Evolutionary conservation across 2,888 invertebrate genomes (phyloP).

Genomic region (Dasypolia templi): DNA sequence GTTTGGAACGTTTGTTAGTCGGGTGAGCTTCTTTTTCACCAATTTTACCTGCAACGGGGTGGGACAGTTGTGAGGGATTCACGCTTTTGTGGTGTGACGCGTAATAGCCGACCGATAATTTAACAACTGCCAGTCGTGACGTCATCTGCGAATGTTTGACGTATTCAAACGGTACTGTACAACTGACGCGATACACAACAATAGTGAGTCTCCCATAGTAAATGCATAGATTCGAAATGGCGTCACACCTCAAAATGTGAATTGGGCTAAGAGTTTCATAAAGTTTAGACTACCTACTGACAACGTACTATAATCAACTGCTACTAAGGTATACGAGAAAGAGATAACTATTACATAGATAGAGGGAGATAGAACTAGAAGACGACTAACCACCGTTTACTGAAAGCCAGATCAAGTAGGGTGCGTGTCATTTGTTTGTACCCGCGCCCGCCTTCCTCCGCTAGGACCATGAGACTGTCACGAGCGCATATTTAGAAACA

Average conservation of each 20-base stretch:
- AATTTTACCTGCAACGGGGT: conserved; percentile 77
- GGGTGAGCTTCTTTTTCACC: conserved; percentile 69
- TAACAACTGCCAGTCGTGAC: background rate
- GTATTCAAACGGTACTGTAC: background rate
- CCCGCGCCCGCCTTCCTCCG: background rate
- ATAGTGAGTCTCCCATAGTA: background rate
- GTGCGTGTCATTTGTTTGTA: background rate
- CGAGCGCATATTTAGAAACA: background rate
- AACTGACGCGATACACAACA: background rate
- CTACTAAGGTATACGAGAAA: conserved; percentile 8
- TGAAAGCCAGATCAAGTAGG: background rate
- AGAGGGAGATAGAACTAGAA: conserved; percentile 3
- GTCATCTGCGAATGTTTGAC: background rate
- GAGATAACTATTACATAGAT: background rate
- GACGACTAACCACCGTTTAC: background rate
- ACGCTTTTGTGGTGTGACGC: conserved; percentile 5
- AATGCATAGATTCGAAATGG: conserved; percentile 7
- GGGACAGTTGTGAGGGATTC: conserved; percentile 35
- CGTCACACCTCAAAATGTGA: conserved; percentile 25
- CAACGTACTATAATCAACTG: background rate
- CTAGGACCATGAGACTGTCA: background rate
- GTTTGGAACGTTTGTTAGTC: conserved; percentile 75
- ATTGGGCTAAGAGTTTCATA: background rate
- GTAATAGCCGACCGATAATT: conserved; percentile 2
- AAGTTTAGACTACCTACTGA: background rate